Conservation (phyloP, 2,888 invertebrate species). For the Brassicogethes aeneus region DNA sequence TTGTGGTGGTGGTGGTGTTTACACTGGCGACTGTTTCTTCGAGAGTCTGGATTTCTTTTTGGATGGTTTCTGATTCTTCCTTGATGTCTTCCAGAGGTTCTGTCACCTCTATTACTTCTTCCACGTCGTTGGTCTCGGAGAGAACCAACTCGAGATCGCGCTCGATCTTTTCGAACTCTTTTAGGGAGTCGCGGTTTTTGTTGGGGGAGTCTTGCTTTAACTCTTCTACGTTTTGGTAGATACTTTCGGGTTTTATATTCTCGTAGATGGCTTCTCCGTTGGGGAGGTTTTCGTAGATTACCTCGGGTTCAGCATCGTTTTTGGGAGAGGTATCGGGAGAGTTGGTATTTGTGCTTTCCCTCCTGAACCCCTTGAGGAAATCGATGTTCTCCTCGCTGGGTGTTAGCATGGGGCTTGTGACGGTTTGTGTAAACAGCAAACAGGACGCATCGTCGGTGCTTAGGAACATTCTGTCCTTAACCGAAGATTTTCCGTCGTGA, state of each 20-base stretch:
- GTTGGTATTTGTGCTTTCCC: slow-evolving; percentile 19
- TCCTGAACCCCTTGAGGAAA: slow-evolving; percentile 38
- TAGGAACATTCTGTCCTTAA: slow-evolving; percentile 37
- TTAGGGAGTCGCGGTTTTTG: background rate
- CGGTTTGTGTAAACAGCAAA: slow-evolving; percentile 40
- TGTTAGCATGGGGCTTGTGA: slow-evolving; percentile 40
- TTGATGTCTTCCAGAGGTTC: background rate
- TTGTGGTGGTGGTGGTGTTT: background rate
- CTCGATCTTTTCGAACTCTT: background rate
- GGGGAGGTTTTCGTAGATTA: slow-evolving; percentile 22
- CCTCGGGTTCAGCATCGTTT: slow-evolving; percentile 8
- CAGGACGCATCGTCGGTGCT: slow-evolving; percentile 37
- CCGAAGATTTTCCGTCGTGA: slow-evolving; percentile 20
- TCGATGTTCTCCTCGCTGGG: slow-evolving; percentile 41
- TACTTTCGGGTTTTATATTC: slow-evolving; percentile 9
- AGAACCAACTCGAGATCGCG: background rate
- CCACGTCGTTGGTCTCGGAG: background rate
- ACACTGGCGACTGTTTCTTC: background rate
- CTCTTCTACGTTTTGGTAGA: slow-evolving; percentile 26
- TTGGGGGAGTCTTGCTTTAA: slow-evolving; percentile 9
- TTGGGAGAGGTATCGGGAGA: slow-evolving; percentile 1
- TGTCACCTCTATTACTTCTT: background rate
- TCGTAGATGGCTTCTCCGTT: slow-evolving; percentile 14
- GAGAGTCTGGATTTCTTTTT: background rate
- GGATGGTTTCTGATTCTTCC: background rate